Evolutionary conservation across 1,140 invertebrate species (phyloP).

Genomic region (Drosophila parvula): DNA sequence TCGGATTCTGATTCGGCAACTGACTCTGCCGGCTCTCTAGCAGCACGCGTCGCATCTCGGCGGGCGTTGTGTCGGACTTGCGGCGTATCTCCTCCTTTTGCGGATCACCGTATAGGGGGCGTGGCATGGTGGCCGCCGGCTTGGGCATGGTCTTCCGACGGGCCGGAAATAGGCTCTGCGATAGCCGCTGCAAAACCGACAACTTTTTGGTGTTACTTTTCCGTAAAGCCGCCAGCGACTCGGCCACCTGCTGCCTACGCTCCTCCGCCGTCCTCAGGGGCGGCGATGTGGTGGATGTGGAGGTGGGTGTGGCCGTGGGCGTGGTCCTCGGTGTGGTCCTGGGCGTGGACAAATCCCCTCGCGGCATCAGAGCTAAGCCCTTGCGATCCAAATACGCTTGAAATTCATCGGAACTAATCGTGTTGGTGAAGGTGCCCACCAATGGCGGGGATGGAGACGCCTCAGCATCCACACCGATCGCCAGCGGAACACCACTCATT

Average conservation of each 20-base stretch:
- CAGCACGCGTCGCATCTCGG: constrained; percentile 62
- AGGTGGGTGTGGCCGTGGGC: background rate
- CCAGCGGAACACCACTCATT: background rate
- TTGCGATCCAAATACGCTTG: constrained; percentile 79
- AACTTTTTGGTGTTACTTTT: constrained; percentile 70
- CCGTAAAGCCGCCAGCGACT: constrained; percentile 52
- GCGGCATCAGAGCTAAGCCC: constrained; percentile 70
- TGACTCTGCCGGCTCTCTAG: constrained; percentile 60
- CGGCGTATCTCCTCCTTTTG: constrained; percentile 9
- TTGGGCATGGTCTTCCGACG: constrained; percentile 72
- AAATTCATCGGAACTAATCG: constrained; percentile 81
- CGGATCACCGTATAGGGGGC: constrained; percentile 11
- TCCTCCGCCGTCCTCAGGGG: constrained; percentile 35
- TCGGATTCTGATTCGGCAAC: background rate
- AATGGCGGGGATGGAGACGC: background rate
- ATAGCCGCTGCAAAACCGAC: constrained; percentile 76
- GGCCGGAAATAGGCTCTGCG: constrained; percentile 70
- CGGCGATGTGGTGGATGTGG: constrained; percentile 8
- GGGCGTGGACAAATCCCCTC: constrained; percentile 33
- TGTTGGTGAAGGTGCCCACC: constrained; percentile 75
- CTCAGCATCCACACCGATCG: background rate
- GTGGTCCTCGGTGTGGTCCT: too few relatives aligned
- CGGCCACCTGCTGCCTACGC: constrained; percentile 45
- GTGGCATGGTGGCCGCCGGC: constrained; percentile 29
- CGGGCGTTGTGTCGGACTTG: constrained; percentile 22